Percentiles rank a stretch among this genome's conserved stretches.
Evolutionary conservation across 2,888 invertebrate species (phyloP).

Genomic region (Cerastis leucographa): DNA sequence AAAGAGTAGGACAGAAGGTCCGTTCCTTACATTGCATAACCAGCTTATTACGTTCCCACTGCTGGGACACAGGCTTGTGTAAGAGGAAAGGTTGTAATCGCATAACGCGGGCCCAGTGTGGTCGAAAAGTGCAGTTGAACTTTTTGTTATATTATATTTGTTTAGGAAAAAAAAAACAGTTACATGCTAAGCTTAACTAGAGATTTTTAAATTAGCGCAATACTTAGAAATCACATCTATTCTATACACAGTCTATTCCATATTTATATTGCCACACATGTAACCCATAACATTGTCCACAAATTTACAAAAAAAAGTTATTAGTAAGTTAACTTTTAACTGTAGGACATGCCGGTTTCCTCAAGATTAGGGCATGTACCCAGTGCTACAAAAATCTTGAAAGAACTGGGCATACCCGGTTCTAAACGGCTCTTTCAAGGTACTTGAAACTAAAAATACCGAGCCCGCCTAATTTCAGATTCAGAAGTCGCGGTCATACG

Average conservation of each 20-base stretch:
- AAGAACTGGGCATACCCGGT: not conserved
- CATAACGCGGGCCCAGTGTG: not conserved
- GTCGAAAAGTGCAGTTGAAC: not conserved
- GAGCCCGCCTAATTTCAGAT: not conserved
- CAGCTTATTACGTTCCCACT: not conserved
- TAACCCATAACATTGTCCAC: no score
- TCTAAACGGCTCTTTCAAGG: not conserved
- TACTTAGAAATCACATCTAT: no score
- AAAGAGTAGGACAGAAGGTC: constrained; percentile 7
- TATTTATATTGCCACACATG: no score
- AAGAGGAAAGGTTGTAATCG: not conserved
- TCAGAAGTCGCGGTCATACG: not conserved
- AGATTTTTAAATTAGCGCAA: no score
- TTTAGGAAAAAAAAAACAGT: no score
- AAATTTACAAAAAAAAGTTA: no score
- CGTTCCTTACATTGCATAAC: not conserved
- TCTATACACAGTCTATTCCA: no score
- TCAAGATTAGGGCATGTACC: not conserved
- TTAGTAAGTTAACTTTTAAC: no score
- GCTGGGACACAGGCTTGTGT: not conserved
- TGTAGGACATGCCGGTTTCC: not conserved
- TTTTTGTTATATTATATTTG: no score
- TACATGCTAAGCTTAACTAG: no score
- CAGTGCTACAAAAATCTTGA: not conserved
- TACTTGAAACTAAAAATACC: not conserved